phyloP scores from a whole-genome alignment of 2,888 invertebrate species.

The Thyatira batis region DNA sequence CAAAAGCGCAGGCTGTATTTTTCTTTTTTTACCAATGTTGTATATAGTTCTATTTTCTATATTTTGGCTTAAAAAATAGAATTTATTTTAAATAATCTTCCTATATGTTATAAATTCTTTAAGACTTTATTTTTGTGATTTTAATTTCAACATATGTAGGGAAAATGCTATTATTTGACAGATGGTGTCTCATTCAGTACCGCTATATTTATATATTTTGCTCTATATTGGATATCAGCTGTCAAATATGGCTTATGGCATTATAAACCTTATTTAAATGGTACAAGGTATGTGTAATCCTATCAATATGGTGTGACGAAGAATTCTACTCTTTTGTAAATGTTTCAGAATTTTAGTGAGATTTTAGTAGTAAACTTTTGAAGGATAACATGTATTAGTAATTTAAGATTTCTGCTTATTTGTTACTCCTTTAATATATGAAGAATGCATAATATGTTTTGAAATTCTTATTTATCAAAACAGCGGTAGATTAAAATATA shows the following conservation, averaged over 20 bases:
- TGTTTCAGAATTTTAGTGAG: conserved; percentile 23
- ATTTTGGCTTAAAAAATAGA: conserved; percentile 17
- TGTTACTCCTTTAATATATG: not conserved
- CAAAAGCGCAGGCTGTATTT: conserved; percentile 40
- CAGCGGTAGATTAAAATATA: not conserved
- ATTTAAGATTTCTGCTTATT: not conserved
- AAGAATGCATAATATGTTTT: not conserved
- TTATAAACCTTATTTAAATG: not conserved
- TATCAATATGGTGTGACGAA: not conserved
- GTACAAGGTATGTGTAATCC: not conserved
- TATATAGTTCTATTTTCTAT: conserved; percentile 17
- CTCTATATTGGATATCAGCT: too few species aligned
- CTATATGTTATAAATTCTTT: conserved; percentile 19
- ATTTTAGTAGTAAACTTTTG: conserved; percentile 28
- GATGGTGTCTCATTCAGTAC: too few species aligned
- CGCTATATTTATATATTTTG: too few species aligned
- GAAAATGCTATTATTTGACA: too few species aligned
- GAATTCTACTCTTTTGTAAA: not conserved
- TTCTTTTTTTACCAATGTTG: conserved; percentile 23
- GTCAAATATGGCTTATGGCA: conserved; percentile 2
- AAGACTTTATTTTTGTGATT: not conserved
- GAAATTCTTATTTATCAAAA: not conserved
- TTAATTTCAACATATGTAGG: too few species aligned
- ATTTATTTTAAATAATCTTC: conserved; percentile 19
- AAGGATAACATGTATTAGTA: conserved; percentile 8